Base-by-base conservation (phyloP, 2,888 invertebrate species). In the Drosophila phalerata region DNA sequence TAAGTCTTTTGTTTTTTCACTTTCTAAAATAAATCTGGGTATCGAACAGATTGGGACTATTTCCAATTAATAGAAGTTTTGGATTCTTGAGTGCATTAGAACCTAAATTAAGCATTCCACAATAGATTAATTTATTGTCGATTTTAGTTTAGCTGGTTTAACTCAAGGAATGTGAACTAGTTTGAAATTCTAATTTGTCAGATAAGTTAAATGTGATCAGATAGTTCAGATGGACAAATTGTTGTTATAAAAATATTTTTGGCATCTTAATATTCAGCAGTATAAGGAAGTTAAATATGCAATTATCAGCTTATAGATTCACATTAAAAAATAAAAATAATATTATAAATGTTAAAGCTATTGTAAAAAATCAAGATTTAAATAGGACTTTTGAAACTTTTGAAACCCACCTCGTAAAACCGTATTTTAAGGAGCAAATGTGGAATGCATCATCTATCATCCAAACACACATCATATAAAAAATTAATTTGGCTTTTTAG, bases 1-100 rank as follows among this genome's bases (percentile, higher is more conserved):
- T 69, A 73, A 81, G 75, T 79, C 74, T 69, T 79, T 73, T 63
- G 71, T 65, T 69, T 60, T 37, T 42, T 25, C 64, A 78, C 73
- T 69, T 76, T 78, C 34, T 58, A 25, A 56, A n/a, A 15, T 38
- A 30, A 57, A 34, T n/a, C 25, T 38, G 22, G 37, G n/a, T 43
- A 37, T 52, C 56, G 32, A 55, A 49, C 67, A 56, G 60, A 30
- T 13, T 48, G 30, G 9, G 30, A 6, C 6, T 53, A 56, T 28
- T 42, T 22, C n/a, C 63, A 66, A 66, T 68, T 67, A 68, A 77
- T 77, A 30, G 61, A 52, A 73, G 68, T 28, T 28, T 28, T 28
- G 4, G 60, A 87, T 87, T 76, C 65, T 30, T 8, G 13, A n/a
- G 34, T 34, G 6, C 37, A 11, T 66, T n/a, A n/a, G 10, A 47